A percentile compares a stretch with the other conserved stretches of the same genome.
These are phyloP conservation scores for fruit fly (Drosophila melanogaster) DNA, from an alignment of 1,140 invertebrate species.

Conservation along the genomic window DNA sequence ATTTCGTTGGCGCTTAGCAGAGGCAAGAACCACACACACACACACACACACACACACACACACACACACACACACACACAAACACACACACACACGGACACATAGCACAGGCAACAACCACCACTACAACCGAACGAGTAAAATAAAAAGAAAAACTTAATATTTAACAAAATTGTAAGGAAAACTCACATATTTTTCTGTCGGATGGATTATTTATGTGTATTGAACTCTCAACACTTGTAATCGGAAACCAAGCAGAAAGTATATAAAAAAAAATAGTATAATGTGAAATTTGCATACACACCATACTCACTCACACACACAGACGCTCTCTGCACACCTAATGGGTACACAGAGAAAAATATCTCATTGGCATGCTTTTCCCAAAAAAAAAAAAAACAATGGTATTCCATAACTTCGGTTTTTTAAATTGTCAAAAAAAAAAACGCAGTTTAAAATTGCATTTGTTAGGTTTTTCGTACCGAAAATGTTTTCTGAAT, in stretches of 20 bases:
- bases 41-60: constrained; percentile 12
- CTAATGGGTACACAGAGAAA: constrained; percentile 23
- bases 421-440: not conserved
- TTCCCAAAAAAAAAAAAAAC: not conserved
- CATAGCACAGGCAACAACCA: constrained; percentile 73
- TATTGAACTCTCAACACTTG: constrained; percentile 28
- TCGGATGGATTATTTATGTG: constrained; percentile 42
- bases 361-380: not conserved
- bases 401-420: not conserved
- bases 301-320: constrained; percentile 7
- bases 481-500: not conserved
- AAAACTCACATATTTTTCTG: constrained; percentile 41
- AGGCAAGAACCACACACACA: constrained; percentile 20
- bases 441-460: not conserved
- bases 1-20: constrained; percentile 37
- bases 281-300: constrained; percentile 44
- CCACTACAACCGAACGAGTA: constrained; percentile 75
- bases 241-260: constrained; percentile 25
- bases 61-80: constrained; percentile 32
- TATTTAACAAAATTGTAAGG: constrained; percentile 30
- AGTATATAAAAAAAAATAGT: constrained; percentile 31
- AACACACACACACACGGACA: constrained; percentile 28
- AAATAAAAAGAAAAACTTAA: constrained; percentile 33
- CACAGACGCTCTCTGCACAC: constrained; percentile 1
- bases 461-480: not conserved